phyloP scores from a whole-genome alignment of 2,888 invertebrate genomes.

The Ophraella communa region DNA sequence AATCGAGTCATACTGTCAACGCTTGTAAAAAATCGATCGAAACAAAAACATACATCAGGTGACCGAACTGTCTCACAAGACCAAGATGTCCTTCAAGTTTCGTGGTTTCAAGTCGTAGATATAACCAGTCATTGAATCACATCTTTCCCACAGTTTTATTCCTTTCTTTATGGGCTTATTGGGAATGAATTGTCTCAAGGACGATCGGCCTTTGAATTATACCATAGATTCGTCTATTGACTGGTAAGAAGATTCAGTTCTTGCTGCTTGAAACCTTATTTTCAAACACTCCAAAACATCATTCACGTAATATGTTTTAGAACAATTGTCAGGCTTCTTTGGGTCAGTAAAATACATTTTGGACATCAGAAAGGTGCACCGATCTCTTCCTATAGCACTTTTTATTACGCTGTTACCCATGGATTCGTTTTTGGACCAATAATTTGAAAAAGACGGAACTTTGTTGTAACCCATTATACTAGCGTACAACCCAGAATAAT shows the following conservation, averaged over 20 bases:
- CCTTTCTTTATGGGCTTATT: not conserved
- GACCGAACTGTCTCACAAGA: no score
- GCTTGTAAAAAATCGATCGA: no score
- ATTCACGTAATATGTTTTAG: conserved; percentile 11
- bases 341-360: conserved; percentile 1
- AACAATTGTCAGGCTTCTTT: conserved; percentile 38
- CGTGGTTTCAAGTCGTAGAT: no score
- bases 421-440: no score
- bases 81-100: no score
- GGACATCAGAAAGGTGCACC: not conserved
- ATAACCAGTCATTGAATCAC: no score
- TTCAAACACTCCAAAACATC: not conserved
- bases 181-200: not conserved
- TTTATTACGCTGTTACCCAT: not conserved
- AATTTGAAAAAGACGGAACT: no score
- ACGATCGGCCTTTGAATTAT: not conserved
- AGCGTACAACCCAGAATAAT: no score
- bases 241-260: conserved; percentile 1
- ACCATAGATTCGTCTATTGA: not conserved
- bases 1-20: no score
- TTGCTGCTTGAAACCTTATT: not conserved
- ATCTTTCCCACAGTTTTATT: no score
- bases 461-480: no score
- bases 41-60: no score
- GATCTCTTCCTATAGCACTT: not conserved